These are phyloP conservation scores for zebrafish (Danio rerio) DNA, from an alignment of 2,113 vertebrate species.

Conservation along the genomic window DNA sequence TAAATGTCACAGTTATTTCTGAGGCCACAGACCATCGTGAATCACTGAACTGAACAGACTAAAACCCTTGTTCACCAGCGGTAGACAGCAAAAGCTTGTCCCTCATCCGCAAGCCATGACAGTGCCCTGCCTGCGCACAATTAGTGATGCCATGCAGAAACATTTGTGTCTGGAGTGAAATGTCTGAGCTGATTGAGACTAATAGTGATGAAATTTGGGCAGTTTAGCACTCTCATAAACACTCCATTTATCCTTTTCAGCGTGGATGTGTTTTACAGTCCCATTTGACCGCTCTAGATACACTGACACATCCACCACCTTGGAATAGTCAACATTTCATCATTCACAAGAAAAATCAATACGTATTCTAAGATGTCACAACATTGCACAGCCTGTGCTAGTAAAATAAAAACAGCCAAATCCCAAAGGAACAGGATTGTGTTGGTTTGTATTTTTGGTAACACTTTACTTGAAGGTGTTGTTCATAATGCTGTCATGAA, in stretches of 20 bases:
- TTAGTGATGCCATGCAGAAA: slow-evolving; percentile 14
- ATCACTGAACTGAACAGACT: slow-evolving; percentile 35
- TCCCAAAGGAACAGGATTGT: too few species aligned
- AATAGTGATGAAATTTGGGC: not conserved
- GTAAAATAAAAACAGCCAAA: too few species aligned
- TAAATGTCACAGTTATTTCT: slow-evolving; percentile 35
- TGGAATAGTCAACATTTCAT: too few species aligned
- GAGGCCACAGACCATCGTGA: slow-evolving; percentile 28
- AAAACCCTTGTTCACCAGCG: not conserved
- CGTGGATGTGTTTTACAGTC: not conserved
- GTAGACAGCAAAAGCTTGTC: not conserved
- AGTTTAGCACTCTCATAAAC: not conserved
- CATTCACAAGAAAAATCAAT: too few species aligned
- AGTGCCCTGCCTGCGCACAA: not conserved
- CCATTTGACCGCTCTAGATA: not conserved
- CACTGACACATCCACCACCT: too few species aligned
- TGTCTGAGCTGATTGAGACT: not conserved
- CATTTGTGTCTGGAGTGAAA: not conserved
- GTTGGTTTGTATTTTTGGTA: too few species aligned
- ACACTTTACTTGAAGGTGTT: too few species aligned
- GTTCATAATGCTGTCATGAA: too few species aligned
- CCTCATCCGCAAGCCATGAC: not conserved
- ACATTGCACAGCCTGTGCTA: too few species aligned
- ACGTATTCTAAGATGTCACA: too few species aligned
- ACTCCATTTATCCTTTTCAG: not conserved